Evolutionary conservation across 2,888 invertebrate species (phyloP).

Genomic region (Dryobota labecula): DNA sequence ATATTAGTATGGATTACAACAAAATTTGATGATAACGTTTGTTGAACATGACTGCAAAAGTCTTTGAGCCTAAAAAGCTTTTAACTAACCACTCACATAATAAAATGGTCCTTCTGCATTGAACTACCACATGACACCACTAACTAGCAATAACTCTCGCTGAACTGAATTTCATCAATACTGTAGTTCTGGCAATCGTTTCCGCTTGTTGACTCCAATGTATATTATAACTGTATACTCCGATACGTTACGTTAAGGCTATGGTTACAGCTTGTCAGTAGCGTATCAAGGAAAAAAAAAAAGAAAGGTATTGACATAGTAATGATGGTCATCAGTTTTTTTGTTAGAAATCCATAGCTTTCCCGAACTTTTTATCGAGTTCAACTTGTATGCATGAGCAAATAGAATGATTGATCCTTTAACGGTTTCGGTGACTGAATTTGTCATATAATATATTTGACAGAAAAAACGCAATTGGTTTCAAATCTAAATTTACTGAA

Average conservation of each 20-base stretch:
- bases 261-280: background rate
- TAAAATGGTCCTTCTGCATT: slow-evolving; percentile 26
- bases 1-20: too few species aligned
- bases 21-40: background rate
- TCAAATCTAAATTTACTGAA: too few species aligned
- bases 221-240: slow-evolving; percentile 46
- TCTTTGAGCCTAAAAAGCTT: background rate
- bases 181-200: slow-evolving; percentile 59
- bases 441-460: too few species aligned
- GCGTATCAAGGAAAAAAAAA: slow-evolving; percentile 14
- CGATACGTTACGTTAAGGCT: slow-evolving; percentile 43
- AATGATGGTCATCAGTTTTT: slow-evolving; percentile 8
- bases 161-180: slow-evolving; percentile 66
- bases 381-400: background rate
- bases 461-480: background rate
- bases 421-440: background rate
- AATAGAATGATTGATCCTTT: background rate
- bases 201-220: slow-evolving; percentile 56
- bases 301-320: slow-evolving; percentile 8
- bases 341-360: background rate
- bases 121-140: background rate
- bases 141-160: slow-evolving; percentile 60
- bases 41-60: background rate
- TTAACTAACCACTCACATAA: background rate
- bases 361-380: background rate